A percentile compares a stretch with the other conserved stretches of the same genome.
Evolutionary conservation across 2,113 vertebrate species (phyloP).

Genomic region (Dromaius novaehollandiae): DNA sequence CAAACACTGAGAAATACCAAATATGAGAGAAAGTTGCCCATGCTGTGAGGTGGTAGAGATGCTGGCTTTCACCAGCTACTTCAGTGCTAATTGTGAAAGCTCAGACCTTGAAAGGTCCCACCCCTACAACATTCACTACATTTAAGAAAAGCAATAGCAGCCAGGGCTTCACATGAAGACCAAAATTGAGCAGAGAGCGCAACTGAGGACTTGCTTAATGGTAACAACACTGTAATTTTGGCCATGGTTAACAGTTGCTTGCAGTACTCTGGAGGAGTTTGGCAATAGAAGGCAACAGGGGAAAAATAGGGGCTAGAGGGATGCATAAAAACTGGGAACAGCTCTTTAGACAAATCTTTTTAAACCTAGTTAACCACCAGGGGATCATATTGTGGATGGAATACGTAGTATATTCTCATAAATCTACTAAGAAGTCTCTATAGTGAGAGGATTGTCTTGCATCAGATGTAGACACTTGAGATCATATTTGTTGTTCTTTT

Average conservation of each 20-base stretch:
- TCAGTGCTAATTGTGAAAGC: neutral
- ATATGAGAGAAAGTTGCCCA: neutral
- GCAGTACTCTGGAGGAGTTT: neutral
- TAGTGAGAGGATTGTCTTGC: neutral
- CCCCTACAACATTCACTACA: no score
- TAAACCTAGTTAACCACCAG: neutral
- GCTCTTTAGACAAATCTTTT: neutral
- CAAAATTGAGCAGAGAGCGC: neutral
- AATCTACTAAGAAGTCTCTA: neutral
- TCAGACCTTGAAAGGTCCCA: neutral
- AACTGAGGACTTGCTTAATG: neutral
- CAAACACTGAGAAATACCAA: neutral
- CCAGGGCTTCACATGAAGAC: neutral
- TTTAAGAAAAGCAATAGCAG: neutral
- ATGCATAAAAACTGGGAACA: fast-evolving
- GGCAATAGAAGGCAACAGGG: neutral
- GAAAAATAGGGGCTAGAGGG: neutral
- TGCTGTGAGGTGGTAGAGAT: neutral
- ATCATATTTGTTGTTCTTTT: neutral
- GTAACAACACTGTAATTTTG: neutral
- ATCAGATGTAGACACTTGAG: neutral
- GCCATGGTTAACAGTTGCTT: neutral
- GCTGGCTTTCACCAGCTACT: neutral
- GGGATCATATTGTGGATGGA: neutral
- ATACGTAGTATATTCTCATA: neutral